These are phyloP conservation scores for Plecturocebus donacophilus DNA, from an alignment of 2,113 vertebrate species.

Conservation along the genomic window DNA sequence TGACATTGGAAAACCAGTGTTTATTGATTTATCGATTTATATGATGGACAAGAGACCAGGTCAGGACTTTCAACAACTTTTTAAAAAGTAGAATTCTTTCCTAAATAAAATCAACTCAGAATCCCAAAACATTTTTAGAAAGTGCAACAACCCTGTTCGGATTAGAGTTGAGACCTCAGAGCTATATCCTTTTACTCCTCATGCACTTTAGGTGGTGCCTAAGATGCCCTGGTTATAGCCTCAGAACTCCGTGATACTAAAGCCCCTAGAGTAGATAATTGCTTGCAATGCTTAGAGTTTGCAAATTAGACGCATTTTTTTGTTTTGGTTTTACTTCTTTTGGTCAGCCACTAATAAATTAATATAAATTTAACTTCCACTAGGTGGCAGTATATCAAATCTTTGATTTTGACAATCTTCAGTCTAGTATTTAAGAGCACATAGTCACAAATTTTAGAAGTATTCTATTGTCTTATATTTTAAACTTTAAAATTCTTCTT, in stretches of 20 bases:
- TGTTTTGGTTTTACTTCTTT: neutral
- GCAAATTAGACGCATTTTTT: neutral
- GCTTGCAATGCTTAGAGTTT: neutral
- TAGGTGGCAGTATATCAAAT: conserved; percentile 78
- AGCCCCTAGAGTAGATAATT: neutral
- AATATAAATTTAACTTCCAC: conserved; percentile 64
- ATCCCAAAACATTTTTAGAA: neutral
- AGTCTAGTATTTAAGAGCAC: neutral
- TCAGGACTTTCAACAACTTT: neutral
- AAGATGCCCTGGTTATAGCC: rapidly evolving
- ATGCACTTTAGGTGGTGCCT: rapidly evolving
- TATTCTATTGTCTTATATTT: neutral
- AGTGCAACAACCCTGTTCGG: neutral
- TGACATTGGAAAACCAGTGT: neutral
- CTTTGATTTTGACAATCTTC: neutral
- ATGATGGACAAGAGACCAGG: neutral
- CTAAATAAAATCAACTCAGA: neutral
- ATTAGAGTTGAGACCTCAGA: neutral
- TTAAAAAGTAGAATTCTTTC: neutral
- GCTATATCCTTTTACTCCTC: no score
- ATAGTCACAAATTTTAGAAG: neutral
- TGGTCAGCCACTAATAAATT: neutral
- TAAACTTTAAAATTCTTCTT: neutral
- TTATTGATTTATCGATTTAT: neutral
- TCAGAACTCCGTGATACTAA: neutral